These are phyloP conservation scores for Micoletzkya japonica DNA, from an alignment of 2,888 invertebrate species.

Conservation along the genomic window DNA sequence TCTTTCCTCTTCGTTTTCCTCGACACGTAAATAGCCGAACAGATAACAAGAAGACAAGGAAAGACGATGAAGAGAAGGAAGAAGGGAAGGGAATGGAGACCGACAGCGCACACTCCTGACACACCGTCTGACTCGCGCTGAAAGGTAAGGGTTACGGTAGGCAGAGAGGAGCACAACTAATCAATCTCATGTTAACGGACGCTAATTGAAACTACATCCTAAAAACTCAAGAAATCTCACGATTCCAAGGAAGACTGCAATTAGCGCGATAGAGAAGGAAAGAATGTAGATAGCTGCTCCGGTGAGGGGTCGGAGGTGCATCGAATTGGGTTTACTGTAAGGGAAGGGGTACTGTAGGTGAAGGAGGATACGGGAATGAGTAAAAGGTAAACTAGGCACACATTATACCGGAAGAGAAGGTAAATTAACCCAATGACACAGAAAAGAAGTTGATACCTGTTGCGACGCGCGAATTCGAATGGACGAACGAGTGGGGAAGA, in stretches of 20 bases:
- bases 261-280: not conserved
- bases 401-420: too few relatives aligned
- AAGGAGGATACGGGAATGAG: too few relatives aligned
- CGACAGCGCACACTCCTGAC: constrained; percentile 16
- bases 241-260: not conserved
- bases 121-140: constrained; percentile 8
- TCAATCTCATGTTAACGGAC: not conserved
- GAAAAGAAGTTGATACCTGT: not conserved
- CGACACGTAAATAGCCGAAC: not conserved
- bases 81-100: constrained; percentile 11
- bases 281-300: not conserved
- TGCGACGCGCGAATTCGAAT: not conserved
- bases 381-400: too few relatives aligned
- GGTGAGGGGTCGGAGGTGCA: not conserved
- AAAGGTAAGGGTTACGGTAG: not conserved
- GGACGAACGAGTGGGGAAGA: constrained; percentile 1
- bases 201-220: too few relatives aligned
- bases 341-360: too few relatives aligned
- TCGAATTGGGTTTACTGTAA: not conserved
- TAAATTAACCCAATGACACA: not conserved
- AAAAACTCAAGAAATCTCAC: too few relatives aligned
- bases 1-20: too few relatives aligned
- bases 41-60: not conserved
- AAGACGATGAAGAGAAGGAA: not conserved
- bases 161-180: not conserved